Conservation (phyloP, 1,140 invertebrate species). For the Pogonognathellus flavescens region DNA sequence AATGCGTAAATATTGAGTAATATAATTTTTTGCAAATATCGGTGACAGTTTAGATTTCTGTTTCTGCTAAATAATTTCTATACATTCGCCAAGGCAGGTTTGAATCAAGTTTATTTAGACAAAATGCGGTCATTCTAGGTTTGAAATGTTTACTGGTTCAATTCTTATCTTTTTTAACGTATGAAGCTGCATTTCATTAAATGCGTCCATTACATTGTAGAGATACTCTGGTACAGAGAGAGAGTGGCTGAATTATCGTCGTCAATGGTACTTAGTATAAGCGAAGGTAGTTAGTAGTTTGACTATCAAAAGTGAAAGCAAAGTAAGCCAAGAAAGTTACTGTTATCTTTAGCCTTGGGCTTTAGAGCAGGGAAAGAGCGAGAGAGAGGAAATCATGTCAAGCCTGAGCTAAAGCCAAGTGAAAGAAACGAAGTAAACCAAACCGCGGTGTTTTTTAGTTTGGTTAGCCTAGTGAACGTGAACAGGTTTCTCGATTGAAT, state of each 20-base stretch:
- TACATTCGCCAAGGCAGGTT: too few relatives aligned
- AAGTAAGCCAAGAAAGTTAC: conserved; percentile 46
- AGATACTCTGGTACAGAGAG: background rate
- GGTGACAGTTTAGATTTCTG: too few relatives aligned
- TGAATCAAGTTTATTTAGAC: too few relatives aligned
- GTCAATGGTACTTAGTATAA: background rate
- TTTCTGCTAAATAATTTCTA: too few relatives aligned
- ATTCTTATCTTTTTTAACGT: background rate
- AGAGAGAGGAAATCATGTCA: conserved; percentile 7
- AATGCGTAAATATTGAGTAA: too few relatives aligned
- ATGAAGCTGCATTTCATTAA: background rate
- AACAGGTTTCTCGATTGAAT: conserved; percentile 36
- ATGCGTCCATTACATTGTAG: too few relatives aligned
- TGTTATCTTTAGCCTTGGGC: conserved; percentile 18
- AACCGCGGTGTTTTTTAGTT: conserved; percentile 21
- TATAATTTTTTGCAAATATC: too few relatives aligned
- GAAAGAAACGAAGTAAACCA: conserved; percentile 12
- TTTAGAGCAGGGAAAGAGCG: conserved; percentile 4
- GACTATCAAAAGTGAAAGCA: conserved; percentile 19
- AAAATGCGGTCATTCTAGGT: background rate
- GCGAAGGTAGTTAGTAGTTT: background rate
- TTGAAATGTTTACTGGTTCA: too few relatives aligned
- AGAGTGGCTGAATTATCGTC: conserved; percentile 1
- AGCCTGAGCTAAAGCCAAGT: background rate
- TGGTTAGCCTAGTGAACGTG: conserved; percentile 43